phyloP scores from a whole-genome alignment of 2,888 invertebrate genomes.

The Pollenia labialis region DNA sequence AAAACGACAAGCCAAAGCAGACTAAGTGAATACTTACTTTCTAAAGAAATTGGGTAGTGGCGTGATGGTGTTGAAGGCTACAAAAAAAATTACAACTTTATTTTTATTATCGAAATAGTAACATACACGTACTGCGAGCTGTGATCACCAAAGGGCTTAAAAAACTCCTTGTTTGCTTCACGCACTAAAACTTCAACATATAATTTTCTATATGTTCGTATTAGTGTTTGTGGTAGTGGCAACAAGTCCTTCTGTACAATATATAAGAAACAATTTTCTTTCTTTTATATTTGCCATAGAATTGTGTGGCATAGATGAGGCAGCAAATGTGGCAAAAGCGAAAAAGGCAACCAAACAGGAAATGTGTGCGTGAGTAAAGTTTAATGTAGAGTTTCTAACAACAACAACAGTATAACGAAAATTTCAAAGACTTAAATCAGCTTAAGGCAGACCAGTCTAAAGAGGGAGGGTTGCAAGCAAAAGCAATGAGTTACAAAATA shows the following conservation, averaged over 20 bases:
- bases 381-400: conserved; percentile 65
- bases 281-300: conserved; percentile 24
- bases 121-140: conserved; percentile 58
- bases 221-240: conserved; percentile 40
- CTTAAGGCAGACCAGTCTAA: conserved; percentile 21
- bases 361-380: conserved; percentile 71
- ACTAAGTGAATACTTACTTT: conserved; percentile 31
- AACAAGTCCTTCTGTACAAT: conserved; percentile 65
- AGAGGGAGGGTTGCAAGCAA: neutral
- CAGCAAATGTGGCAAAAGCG: conserved; percentile 36
- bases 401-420: conserved; percentile 20
- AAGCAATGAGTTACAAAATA: conserved; percentile 62
- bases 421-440: conserved; percentile 51
- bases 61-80: conserved; percentile 33
- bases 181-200: conserved; percentile 11
- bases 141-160: conserved; percentile 64
- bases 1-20: neutral
- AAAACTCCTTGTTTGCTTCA: neutral
- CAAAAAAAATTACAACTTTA: conserved; percentile 6
- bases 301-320: conserved; percentile 7
- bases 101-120: conserved; percentile 65
- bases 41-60: neutral
- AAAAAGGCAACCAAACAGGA: conserved; percentile 44
- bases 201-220: neutral
- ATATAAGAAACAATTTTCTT: conserved; percentile 57